Base-by-base conservation (phyloP, 2,888 invertebrate genomes). In the Coelopa pilipes region DNA sequence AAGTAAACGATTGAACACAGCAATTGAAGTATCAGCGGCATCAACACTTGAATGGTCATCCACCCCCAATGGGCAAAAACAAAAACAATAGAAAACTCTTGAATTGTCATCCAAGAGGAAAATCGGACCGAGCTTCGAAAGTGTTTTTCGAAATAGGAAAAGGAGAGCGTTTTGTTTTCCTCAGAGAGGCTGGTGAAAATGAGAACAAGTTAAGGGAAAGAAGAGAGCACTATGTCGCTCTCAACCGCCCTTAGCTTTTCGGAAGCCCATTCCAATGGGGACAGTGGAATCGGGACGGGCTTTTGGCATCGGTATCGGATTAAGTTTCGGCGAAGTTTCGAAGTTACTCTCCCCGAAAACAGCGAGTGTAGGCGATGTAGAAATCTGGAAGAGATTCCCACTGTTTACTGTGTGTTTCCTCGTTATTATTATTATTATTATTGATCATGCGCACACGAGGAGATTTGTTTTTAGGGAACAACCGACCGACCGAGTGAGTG, bases 381-480 rank as follows among this genome's bases (percentile, higher is more conserved):
- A 34, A 34, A 34, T 34, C 34, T 34, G 34, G 34, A 34, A 34
- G 34, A 34, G 34, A 34, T 34, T 34, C 34, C 34, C 34, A 34
- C 19, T 70, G 59, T 21, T 60, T 7, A 59, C 49, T 60, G 70
- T 60, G 53, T 53, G 53, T 53, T 53, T 13, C n/a, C 53, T 5
- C 67, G 50, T 21, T 66, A 63, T 19, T 71, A 34, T 34, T 34
- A 34, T 63, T 45, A 63, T 47, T 46, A 55, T 71, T 71, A 65
- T 71, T 71, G 71, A 55, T 55, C 71, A 65, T 71, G 71, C 71
- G 71, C 71, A 71, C 24, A 34, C 1, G 1, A n/a, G 70, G 47
- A 45, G 13, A 47, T 24, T 63, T 65, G 63, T 63, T 65, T 71
- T 71, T 55, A 17, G 71, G 55, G 65, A 53, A 63, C 55, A 71